Evolutionary conservation across 92 coral and sea anemone species (phyloP).

Genomic region (Palythoa heliodiscus): DNA sequence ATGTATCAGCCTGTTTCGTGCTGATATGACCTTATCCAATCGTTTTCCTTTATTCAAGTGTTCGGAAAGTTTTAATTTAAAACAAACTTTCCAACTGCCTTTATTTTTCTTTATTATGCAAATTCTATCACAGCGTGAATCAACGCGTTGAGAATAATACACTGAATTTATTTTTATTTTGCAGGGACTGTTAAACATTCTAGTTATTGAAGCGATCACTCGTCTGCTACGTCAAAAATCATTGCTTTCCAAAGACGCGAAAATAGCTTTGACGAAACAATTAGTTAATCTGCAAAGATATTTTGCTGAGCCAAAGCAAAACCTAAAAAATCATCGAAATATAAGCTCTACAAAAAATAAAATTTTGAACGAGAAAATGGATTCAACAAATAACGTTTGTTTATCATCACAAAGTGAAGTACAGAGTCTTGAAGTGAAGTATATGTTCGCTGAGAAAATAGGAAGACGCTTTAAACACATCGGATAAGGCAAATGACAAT

Average conservation of each 20-base stretch:
- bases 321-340: neutral
- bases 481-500: neutral
- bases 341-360: neutral
- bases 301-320: neutral
- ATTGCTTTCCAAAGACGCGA: neutral
- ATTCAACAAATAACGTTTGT: neutral
- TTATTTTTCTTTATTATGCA: conserved; percentile 28
- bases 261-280: neutral
- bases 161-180: neutral
- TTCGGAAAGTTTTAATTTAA: conserved; percentile 33
- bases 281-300: neutral
- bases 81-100: conserved; percentile 23
- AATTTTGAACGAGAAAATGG: neutral
- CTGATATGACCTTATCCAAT: conserved; percentile 3
- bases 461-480: neutral
- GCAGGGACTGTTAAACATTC: neutral
- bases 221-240: neutral
- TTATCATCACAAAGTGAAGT: neutral
- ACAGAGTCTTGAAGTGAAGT: neutral
- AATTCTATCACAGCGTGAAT: conserved; percentile 33
- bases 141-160: conserved; percentile 9
- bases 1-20: conserved; percentile 16
- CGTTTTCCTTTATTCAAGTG: neutral
- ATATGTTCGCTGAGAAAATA: neutral
- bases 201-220: neutral